Conservation (phyloP, 2,888 invertebrate genomes). For the Sepioteuthis lessoniana region DNA sequence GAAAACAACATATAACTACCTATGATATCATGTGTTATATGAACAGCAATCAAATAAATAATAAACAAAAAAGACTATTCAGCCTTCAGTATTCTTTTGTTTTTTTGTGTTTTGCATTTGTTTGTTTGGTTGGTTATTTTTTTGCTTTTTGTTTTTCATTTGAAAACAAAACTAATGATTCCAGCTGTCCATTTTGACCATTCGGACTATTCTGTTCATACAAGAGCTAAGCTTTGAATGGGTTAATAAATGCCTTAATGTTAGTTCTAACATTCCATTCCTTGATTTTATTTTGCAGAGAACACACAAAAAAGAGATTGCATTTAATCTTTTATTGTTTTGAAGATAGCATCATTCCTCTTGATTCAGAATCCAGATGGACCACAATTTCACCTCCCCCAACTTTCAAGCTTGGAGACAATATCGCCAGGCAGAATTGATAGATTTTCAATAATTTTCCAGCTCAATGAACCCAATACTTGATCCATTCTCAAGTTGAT, state of each 20-base stretch:
- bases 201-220: not conserved
- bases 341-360: not conserved
- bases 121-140: no score
- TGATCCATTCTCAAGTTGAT: slow-evolving; percentile 20
- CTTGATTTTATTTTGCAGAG: not conserved
- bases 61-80: no score
- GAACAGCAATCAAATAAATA: no score
- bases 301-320: not conserved
- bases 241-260: not conserved
- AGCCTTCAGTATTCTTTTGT: no score
- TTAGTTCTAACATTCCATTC: not conserved
- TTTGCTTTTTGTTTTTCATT: no score
- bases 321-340: not conserved
- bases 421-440: not conserved
- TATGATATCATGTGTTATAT: no score
- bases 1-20: no score
- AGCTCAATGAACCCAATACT: not conserved
- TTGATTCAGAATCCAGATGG: not conserved
- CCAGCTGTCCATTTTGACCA: no score
- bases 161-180: no score
- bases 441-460: slow-evolving; percentile 5
- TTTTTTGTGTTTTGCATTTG: no score
- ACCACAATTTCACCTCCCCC: not conserved
- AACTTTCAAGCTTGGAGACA: not conserved
- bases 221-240: not conserved